Conservation (phyloP, 2,113 vertebrate species). For the Ailurus styani region DNA sequence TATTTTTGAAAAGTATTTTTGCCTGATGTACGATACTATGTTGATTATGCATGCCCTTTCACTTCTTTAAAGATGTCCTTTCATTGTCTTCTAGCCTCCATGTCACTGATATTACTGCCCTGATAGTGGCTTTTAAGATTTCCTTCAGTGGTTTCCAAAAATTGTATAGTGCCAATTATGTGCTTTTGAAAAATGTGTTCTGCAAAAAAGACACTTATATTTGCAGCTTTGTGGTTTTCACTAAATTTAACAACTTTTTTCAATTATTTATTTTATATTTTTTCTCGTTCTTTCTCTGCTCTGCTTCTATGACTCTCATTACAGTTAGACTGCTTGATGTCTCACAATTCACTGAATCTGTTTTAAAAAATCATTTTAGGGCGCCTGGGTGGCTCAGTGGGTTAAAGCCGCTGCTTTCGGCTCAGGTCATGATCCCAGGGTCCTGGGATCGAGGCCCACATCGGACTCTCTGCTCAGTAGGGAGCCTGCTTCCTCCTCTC, state of each 20-base stretch:
- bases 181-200: neutral
- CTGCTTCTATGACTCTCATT: too few species aligned
- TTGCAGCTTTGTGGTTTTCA: neutral
- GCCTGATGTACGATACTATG: neutral
- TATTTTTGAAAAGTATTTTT: neutral
- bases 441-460: too few species aligned
- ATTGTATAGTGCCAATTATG: neutral
- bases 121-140: neutral
- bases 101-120: neutral
- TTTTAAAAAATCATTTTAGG: too few species aligned
- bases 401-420: too few species aligned
- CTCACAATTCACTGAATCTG: too few species aligned
- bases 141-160: neutral
- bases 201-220: neutral
- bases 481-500: too few species aligned
- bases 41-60: neutral
- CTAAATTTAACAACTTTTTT: neutral
- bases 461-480: too few species aligned
- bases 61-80: neutral
- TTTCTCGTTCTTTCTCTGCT: too few species aligned
- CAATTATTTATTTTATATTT: neutral
- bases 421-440: too few species aligned
- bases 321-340: too few species aligned
- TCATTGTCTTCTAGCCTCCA: neutral
- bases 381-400: too few species aligned